These are phyloP conservation scores for Varecia variegata DNA, from an alignment of 2,797 vertebrate species.

Conservation along the genomic window DNA sequence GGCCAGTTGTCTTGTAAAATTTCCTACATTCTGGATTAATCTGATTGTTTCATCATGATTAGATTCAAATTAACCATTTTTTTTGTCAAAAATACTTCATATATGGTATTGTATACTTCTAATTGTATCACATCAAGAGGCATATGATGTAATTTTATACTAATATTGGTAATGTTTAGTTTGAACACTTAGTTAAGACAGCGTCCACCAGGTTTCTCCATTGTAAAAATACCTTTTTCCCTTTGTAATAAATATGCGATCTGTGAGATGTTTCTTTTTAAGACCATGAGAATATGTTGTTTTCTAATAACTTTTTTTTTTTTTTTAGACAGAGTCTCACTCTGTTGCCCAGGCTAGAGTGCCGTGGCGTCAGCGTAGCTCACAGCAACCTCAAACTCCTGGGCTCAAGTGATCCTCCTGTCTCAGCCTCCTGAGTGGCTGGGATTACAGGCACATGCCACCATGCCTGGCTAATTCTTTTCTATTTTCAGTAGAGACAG, in stretches of 20 bases:
- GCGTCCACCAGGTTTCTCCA: not conserved
- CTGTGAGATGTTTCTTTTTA: not conserved
- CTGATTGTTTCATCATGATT: not conserved
- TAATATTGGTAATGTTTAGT: not conserved
- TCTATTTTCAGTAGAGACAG: no score
- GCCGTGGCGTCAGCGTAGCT: no score
- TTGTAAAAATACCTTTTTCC: not conserved
- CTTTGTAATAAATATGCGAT: not conserved
- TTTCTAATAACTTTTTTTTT: not conserved
- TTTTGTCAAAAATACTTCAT: not conserved
- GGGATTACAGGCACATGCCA: no score
- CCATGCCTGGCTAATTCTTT: no score
- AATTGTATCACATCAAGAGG: not conserved
- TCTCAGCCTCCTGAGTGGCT: no score
- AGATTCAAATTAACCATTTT: not conserved
- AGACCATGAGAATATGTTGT: not conserved
- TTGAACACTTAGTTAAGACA: not conserved
- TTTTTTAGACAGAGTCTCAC: no score
- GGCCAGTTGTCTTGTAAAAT: not conserved
- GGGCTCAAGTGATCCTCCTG: no score
- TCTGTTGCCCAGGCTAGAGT: no score
- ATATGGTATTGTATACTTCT: not conserved
- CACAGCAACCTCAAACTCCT: no score
- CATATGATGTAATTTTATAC: not conserved
- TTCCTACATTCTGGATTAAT: not conserved